phyloP scores from a whole-genome alignment of 2,888 invertebrate genomes.

The Diabrotica balteata region DNA sequence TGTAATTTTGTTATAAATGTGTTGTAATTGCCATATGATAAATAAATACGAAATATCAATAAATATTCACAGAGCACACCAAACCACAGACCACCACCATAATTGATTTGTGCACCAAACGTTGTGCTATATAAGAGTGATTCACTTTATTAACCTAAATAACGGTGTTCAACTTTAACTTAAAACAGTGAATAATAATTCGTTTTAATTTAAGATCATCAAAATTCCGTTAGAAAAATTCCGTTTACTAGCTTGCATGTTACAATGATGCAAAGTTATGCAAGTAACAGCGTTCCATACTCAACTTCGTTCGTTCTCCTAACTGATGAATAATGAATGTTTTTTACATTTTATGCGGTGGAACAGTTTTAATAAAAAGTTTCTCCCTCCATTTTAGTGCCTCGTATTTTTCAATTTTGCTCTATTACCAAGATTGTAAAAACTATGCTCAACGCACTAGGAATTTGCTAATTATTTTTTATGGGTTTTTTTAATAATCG shows the following conservation, averaged over 20 bases:
- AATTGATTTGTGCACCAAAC: too few species aligned
- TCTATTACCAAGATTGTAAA: slow-evolving; percentile 15
- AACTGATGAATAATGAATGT: slow-evolving; percentile 24
- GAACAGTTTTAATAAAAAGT: slow-evolving; percentile 22
- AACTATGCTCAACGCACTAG: slow-evolving; percentile 13
- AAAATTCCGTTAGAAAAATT: not conserved
- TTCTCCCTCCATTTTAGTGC: slow-evolving; percentile 14
- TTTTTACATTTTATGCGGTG: slow-evolving; percentile 15
- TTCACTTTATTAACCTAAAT: too few species aligned
- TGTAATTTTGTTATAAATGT: too few species aligned
- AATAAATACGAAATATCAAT: too few species aligned
- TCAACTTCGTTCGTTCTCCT: slow-evolving; percentile 6
- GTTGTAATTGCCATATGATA: too few species aligned
- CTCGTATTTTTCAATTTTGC: slow-evolving; percentile 20
- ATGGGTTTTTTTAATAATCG: not conserved
- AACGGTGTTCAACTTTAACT: too few species aligned
- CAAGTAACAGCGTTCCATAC: slow-evolving; percentile 5
- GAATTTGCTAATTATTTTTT: slow-evolving; percentile 18
- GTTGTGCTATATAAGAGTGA: too few species aligned
- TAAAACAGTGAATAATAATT: not conserved
- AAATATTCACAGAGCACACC: too few species aligned
- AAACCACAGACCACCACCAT: too few species aligned
- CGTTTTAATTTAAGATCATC: not conserved
- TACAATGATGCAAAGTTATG: slow-evolving; percentile 6
- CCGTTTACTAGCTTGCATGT: not conserved